Conservation (phyloP, 1,140 invertebrate species). For the Phymastichus coffea region DNA sequence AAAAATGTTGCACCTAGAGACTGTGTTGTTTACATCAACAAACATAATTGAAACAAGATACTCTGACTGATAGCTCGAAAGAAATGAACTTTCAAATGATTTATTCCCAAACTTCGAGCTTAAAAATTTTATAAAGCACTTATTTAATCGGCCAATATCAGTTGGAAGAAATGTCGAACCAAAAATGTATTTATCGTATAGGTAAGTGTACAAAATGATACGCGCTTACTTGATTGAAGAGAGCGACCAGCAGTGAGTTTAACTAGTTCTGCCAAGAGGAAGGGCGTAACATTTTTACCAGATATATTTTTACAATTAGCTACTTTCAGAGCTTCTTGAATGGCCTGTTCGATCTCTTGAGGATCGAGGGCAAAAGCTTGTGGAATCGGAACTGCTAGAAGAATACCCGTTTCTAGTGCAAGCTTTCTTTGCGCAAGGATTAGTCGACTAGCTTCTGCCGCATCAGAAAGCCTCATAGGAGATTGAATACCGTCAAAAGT, state of each 20-base stretch:
- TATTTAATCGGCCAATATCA: too few relatives aligned
- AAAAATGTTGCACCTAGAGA: too few relatives aligned
- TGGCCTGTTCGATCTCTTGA: conserved; percentile 66
- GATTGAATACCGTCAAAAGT: conserved; percentile 66
- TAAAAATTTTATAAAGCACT: too few relatives aligned
- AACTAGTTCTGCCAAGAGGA: conserved; percentile 75
- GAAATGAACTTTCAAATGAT: too few relatives aligned
- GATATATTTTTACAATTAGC: conserved; percentile 64
- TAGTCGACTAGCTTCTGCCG: conserved; percentile 71
- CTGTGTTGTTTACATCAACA: too few relatives aligned
- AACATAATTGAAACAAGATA: too few relatives aligned
- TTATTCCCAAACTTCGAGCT: too few relatives aligned
- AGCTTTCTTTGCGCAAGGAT: conserved; percentile 63
- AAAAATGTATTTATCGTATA: too few relatives aligned
- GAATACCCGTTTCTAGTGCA: conserved; percentile 72
- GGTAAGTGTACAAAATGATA: too few relatives aligned
- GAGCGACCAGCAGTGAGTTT: conserved; percentile 79
- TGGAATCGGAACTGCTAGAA: conserved; percentile 92
- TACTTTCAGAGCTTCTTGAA: conserved; percentile 70
- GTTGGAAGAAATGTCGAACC: too few relatives aligned
- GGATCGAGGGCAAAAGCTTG: conserved; percentile 65
- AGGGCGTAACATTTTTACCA: conserved; percentile 93
- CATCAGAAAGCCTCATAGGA: conserved; percentile 66
- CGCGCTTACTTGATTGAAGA: conserved; percentile 77
- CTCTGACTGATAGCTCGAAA: too few relatives aligned